Evolutionary conservation across 1,140 invertebrate species (phyloP), one percentile per base, ranked within the genome.

Genomic region (Drosophila mauritiana): DNA sequence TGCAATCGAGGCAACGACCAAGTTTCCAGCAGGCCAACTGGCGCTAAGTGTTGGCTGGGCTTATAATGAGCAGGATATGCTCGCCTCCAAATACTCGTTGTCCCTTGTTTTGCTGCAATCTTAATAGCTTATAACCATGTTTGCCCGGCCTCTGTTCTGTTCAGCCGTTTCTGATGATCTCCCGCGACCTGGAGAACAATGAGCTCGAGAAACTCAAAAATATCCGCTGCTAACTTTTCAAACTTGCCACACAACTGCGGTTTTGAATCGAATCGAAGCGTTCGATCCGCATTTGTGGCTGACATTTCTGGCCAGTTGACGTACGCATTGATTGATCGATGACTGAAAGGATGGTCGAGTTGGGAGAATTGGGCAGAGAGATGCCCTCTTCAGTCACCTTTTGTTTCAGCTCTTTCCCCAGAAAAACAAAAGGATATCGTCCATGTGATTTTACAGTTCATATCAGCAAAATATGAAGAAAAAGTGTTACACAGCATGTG

Each of bases 21-120:
- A 27, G 37, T 74, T 42, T 27, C 27, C 36, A 51, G 51, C 51
- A 31, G 61, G 48, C 43, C 58, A 42, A 49, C 82, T 85, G 81
- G 83, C 83, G 83, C 83, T 86, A 86, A 86, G 83, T 86, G 83
- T 83, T 83, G 74, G 55, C 63, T 79, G 43, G 64, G 78, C 67
- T 83, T 83, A 88, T 86, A 86, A 86, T 86, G 83, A 86, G 80
- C 56, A 77, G 73, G 52, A 67, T 67, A 76, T 59, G 54, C 68
- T 73, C 43, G 55, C 61, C 48, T 34, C 73, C 36, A 57, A 57
- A 75, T 65, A 65, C 59, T 31, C 58, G 59, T n/a, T 39, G 37
- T 43, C 68, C 48, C 62, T 75, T 56, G 53, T 67, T 64, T 54
- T 31, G 20, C 40, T 63, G 61, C 72, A 67, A 76, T 76, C 73